Percentiles rank a stretch among this genome's conserved stretches.
These are phyloP conservation scores for Ptychadena robeensis DNA, from an alignment of 2,797 vertebrate genomes.

Conservation along the genomic window DNA sequence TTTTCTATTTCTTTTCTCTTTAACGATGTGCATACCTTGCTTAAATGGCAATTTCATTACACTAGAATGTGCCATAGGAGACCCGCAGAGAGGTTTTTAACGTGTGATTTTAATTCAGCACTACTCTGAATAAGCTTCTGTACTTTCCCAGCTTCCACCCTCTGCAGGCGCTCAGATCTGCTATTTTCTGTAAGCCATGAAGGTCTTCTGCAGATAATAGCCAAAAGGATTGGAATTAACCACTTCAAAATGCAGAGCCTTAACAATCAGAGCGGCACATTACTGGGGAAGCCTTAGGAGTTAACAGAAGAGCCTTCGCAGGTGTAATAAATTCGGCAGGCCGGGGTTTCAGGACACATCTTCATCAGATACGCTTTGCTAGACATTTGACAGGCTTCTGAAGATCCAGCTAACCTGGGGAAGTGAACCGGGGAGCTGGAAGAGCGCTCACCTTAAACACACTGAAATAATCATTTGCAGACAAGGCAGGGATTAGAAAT, in stretches of 20 bases:
- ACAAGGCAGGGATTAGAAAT: constrained; percentile 1
- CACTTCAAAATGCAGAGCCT: not conserved
- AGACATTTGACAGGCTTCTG: constrained; percentile 22
- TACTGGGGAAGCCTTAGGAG: constrained; percentile 7
- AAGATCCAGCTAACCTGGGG: constrained; percentile 11
- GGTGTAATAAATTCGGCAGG: constrained; percentile 17
- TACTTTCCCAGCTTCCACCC: not conserved
- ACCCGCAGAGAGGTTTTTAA: not conserved
- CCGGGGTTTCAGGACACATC: constrained; percentile 5
- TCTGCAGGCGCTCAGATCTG: not conserved
- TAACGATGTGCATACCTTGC: constrained; percentile 13
- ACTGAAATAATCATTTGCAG: constrained; percentile 26
- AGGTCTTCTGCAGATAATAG: not conserved
- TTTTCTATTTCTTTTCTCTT: not conserved
- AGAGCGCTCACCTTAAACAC: not conserved
- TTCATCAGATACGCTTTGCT: constrained; percentile 44
- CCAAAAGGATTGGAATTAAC: not conserved
- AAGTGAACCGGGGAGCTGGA: constrained; percentile 20
- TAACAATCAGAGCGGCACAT: not conserved
- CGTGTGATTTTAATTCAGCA: constrained; percentile 11
- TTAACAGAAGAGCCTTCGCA: constrained; percentile 4
- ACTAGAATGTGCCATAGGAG: constrained; percentile 21
- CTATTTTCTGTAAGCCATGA: not conserved
- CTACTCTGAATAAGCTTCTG: not conserved
- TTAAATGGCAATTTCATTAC: constrained; percentile 18